Base-by-base conservation (phyloP, 2,797 vertebrate species). In the Megalops cyprinoides region DNA sequence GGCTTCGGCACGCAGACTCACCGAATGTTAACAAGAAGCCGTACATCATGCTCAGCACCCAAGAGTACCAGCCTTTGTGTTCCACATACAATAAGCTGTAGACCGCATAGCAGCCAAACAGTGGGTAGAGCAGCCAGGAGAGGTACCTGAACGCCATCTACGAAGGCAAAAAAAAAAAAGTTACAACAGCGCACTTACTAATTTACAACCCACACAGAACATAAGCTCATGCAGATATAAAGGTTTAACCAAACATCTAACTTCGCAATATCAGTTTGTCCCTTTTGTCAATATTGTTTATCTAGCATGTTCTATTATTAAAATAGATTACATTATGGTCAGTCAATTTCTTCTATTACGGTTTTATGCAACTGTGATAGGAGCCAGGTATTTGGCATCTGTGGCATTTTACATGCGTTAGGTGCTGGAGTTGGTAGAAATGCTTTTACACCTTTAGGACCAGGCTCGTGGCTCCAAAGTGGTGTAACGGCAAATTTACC, bases 31-130 rank as follows among this genome's bases (percentile, higher is more conserved):
- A 95, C 91, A 98, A 94, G 93, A 98, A 99, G 85, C 97, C 97
- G 6, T 99, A 99, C 76, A 99, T 95, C 97, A 98, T 98, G 90
- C 97, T 93, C 82, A 99, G 96, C 82, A 98, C 95, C 96, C 96
- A 99, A 0, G 97, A 99, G 92, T 98, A 98, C 97, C 97, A 99
- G 92, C 97, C 95, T 94, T 99, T 99, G 95, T 99, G 98, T 90
- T 99, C 98, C 86, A 98, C 94, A 73, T 98, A 99, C 87, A 99
- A 87, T 82, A 99, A 93, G 89, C 98, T 99, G 91, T 99, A 99
- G 79, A 98, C 76, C 0, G 97, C 96, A 0, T 99, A 99, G 89
- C 97, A 98, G 82, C 97, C 98, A 84, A 99, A 94, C 79, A 99
- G 91, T 0, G 98, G 98, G 90, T 97, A 99, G 51, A 99, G 95